Evolutionary conservation across 2,888 invertebrate genomes (phyloP).

Genomic region (Drosophila villosipedis): DNA sequence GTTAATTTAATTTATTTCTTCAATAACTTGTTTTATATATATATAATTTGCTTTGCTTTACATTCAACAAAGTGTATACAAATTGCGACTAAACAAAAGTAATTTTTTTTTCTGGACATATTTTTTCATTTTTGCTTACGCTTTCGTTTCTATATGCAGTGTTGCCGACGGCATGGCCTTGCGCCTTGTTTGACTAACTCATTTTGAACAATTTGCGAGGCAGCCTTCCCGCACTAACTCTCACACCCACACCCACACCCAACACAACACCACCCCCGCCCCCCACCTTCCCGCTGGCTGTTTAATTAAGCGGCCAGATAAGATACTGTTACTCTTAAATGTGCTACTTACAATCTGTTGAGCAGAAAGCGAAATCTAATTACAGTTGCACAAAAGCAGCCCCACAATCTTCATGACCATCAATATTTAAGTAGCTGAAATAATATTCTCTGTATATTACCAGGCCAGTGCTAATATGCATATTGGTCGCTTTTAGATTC

Average conservation of each 20-base stretch:
- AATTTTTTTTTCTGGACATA: conserved; percentile 6
- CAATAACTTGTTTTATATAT: not conserved
- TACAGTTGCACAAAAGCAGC: conserved; percentile 49
- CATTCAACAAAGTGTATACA: conserved; percentile 13
- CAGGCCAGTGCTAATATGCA: not conserved
- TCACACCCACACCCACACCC: not conserved
- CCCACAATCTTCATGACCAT: conserved; percentile 39
- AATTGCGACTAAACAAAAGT: not conserved
- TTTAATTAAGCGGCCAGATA: conserved; percentile 77
- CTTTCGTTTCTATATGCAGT: conserved; percentile 46
- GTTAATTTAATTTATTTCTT: not conserved
- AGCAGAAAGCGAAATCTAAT: conserved; percentile 68
- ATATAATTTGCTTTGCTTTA: no score
- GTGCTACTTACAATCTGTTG: conserved; percentile 58
- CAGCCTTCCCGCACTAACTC: conserved; percentile 1
- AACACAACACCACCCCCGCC: not conserved
- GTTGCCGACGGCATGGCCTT: conserved; percentile 63
- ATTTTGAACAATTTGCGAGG: conserved; percentile 77
- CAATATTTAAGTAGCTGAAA: conserved; percentile 60
- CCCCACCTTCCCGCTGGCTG: conserved; percentile 21
- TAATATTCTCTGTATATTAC: conserved; percentile 10
- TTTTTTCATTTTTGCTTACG: conserved; percentile 53
- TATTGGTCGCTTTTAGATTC: not conserved
- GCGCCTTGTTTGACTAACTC: conserved; percentile 78
- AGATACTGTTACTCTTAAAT: conserved; percentile 69